A percentile compares a stretch with the other conserved stretches of the same genome.
Conservation (phyloP, 2,888 invertebrate genomes). For the Ormyrus pomaceus region DNA sequence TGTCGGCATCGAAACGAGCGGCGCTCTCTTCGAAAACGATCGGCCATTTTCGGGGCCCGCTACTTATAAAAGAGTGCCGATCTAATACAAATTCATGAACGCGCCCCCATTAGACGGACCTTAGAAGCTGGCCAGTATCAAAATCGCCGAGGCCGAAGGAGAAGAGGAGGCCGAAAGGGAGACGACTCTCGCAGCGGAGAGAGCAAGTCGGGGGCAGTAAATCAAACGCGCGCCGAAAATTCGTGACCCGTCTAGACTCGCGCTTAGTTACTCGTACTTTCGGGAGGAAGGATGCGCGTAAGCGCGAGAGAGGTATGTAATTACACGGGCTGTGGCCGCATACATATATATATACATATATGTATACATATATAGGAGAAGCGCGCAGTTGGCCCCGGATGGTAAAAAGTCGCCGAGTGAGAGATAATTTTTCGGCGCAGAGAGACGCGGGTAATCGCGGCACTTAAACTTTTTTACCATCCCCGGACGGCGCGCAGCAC, state of each 20-base stretch:
- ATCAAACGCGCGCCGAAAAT: slow-evolving; percentile 36
- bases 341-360: no score
- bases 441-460: slow-evolving; percentile 40
- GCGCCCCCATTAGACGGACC: slow-evolving; percentile 70
- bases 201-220: slow-evolving; percentile 58
- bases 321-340: slow-evolving; percentile 7
- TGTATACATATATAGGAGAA: neutral
- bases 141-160: slow-evolving; percentile 62
- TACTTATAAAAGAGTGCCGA: slow-evolving; percentile 12
- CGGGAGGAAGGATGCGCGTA: neutral
- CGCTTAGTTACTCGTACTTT: slow-evolving; percentile 59
- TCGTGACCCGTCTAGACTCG: slow-evolving; percentile 57
- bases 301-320: slow-evolving; percentile 13
- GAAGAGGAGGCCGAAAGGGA: slow-evolving; percentile 32
- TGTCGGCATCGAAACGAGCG: neutral
- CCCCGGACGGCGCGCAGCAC: neutral
- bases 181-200: slow-evolving; percentile 51
- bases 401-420: slow-evolving; percentile 3
- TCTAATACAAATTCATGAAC: slow-evolving; percentile 75
- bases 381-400: neutral
- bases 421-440: slow-evolving; percentile 40
- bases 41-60: slow-evolving; percentile 51
- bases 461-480: slow-evolving; percentile 54
- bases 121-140: slow-evolving; percentile 69
- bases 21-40: slow-evolving; percentile 61